Base-by-base conservation (phyloP, 2,888 invertebrate species). In the Pammene aurita region DNA sequence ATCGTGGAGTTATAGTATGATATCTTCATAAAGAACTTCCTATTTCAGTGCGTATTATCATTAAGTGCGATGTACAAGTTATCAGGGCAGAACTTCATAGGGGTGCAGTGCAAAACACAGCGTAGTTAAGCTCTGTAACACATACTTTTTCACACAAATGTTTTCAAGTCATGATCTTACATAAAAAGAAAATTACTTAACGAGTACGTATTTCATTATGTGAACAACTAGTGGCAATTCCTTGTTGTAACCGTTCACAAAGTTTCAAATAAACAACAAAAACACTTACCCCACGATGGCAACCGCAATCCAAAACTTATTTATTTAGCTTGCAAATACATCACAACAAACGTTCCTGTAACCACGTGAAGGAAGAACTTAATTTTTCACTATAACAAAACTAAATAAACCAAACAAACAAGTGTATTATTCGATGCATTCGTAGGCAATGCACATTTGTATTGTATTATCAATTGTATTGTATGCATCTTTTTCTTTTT, bases 191-290 rank as follows among this genome's bases (percentile, higher is more conserved):
- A 54, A 60, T 58, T 70, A 63, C 44, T 67, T 66, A 41, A 66
- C 57, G 38, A 62, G 63, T 57, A 50, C 42, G 56, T 58, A 57
- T 61, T 70, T 57, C 62, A 62, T 60, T 55, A 60, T 58, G 44
- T 38, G 66, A 58, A 56, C 58, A 46, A 57, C 35, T 67, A 44
- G n/a, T 54, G 26, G 34, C 34, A 66, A 56, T 35, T 67, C 61
- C 66, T 62, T 63, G 67, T 70, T 48, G 46, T 66, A 66, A 74
- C 74, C 73, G 74, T 74, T 72, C 61, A 72, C 54, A 68, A 76
- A 72, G 72, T 72, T 72, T 72, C 67, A 72, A 72, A 72, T 61
- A 70, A 67, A 62, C 67, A 72, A 71, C 60, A 62, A 72, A 64
- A 55, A 67, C n/a, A 72, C 72, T 70, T 70, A 72, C 72, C 72